phyloP scores from a whole-genome alignment of 30 jellyfish, hydroid and myxozoan species.

The Aurelia sp. region DNA sequence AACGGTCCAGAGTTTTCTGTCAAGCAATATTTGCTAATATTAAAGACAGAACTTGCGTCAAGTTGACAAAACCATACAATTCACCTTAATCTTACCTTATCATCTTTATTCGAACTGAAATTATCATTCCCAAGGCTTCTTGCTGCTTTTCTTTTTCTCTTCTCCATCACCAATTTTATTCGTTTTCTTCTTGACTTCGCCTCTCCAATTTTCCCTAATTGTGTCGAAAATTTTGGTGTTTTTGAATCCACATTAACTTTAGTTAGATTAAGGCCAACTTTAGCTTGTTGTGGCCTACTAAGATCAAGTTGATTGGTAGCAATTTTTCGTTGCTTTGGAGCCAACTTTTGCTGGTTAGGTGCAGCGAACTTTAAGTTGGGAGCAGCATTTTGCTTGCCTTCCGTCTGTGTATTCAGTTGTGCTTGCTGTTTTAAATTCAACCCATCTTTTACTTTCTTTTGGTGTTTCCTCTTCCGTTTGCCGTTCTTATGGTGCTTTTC shows the following conservation, averaged over 20 bases:
- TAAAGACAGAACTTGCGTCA: too few species aligned
- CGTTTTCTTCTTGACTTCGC: conserved; percentile 70
- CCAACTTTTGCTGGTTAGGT: too few species aligned
- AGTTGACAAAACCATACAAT: too few species aligned
- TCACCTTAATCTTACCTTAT: background rate
- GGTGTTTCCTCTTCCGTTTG: too few species aligned
- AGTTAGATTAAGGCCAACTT: too few species aligned
- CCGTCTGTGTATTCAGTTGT: background rate
- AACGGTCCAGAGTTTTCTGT: too few species aligned
- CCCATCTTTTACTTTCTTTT: too few species aligned
- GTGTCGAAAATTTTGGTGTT: conserved; percentile 8
- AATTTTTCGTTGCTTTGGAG: too few species aligned
- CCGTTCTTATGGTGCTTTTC: background rate
- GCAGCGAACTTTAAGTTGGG: too few species aligned
- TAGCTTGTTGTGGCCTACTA: too few species aligned
- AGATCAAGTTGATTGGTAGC: too few species aligned
- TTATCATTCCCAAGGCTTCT: conserved; percentile 14
- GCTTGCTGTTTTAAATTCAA: background rate
- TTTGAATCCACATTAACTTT: background rate
- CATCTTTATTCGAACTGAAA: background rate
- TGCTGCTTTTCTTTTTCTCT: conserved; percentile 37
- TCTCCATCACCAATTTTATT: conserved; percentile 59
- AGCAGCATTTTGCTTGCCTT: background rate
- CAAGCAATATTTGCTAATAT: too few species aligned
- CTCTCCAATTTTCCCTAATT: conserved; percentile 58